Base-by-base conservation (phyloP, 2,888 invertebrate genomes). In the Lepetodrilus schrolli region DNA sequence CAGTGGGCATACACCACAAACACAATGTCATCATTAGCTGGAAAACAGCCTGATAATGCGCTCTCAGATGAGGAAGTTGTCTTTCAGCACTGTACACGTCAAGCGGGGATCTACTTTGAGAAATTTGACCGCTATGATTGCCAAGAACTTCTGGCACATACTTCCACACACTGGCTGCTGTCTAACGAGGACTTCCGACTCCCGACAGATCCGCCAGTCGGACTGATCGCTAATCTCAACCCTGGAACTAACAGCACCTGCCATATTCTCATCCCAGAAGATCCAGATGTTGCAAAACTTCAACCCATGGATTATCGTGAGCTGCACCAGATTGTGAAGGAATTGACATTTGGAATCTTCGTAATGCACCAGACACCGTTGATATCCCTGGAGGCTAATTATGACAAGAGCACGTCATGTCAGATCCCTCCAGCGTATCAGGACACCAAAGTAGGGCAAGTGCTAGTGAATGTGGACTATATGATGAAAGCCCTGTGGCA, bases 401-500 rank as follows among this genome's bases (percentile, higher is more conserved):
- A 84, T 81, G 90, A 91, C 73, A 85, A 87, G 75, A 89, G 89
- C 68, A 88, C 90, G 10, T 74, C 85, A 1, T 87, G 87, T 77
- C 89, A 90, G 80, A 71, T 91, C 20, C 90, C 91, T 0, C 89
- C 90, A 3, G 90, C 89, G 0, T 90, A 89, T 74, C 76, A 84
- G 10, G 88, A 90, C 77, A 89, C 90, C 0, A 78, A 85, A 21
- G 83, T 90, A 3, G 91, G 90, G 5, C 90, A 91, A 79, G 78
- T 89, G 2, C 79, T 91, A 72, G 86, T 87, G n/a, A 85, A 83
- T 73, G 87, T 90, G 1, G 90, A 91, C 81, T 91, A 90, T 78
- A 90, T 89, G 88, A 85, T 91, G 84, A 90, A 91, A 74, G 82
- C 86, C 2, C 75, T 91, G 47, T 91, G 91, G 90, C 90, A 91